Base-by-base conservation (phyloP, 2,797 vertebrate genomes). In the Vespertilio murinus region DNA sequence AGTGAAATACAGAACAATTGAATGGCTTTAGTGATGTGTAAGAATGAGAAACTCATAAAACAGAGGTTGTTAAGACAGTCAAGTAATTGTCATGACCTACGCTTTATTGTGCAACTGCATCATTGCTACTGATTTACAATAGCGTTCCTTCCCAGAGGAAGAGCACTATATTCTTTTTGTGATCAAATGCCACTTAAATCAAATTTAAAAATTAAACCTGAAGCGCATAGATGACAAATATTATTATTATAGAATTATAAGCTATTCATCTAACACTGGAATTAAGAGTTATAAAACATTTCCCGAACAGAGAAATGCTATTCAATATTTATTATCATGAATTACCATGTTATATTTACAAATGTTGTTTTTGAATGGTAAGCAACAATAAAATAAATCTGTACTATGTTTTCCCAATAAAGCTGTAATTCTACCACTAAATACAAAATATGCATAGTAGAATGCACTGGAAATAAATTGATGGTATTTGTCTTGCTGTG, bases 381-480 rank as follows among this genome's bases (percentile, higher is more conserved):
- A 87, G 25, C 65, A 81, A 85, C 1, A 73, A 75, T 85, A 95
- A 94, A 93, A 95, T 90, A 92, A 96, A 95, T 91, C 35, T 56
- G 54, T 65, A 28, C 88, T 59, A 54, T 67, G 18, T 87, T 74
- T 96, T 89, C 90, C 94, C 70, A 83, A 67, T 90, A 92, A 95
- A 91, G 35, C 59, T 90, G 17, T 81, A 97, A 87, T 95, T 96
- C 88, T 87, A 93, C 45, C 52, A 79, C 70, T 95, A 96, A 95
- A 92, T 45, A 90, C 64, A 94, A 75, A 93, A 84, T 81, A 79
- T 64, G 45, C 69, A 90, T n/a, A 94, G 30, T 70, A 54, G 67
- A 82, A 85, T 69, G 52, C 74, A 94, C 22, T 71, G 49, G 59
- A 93, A 96, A 95, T 95, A 93, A 97, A 96, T 91, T 83, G 74